Conservation (phyloP, 2,888 invertebrate genomes). For the Drosophila neotestacea region DNA sequence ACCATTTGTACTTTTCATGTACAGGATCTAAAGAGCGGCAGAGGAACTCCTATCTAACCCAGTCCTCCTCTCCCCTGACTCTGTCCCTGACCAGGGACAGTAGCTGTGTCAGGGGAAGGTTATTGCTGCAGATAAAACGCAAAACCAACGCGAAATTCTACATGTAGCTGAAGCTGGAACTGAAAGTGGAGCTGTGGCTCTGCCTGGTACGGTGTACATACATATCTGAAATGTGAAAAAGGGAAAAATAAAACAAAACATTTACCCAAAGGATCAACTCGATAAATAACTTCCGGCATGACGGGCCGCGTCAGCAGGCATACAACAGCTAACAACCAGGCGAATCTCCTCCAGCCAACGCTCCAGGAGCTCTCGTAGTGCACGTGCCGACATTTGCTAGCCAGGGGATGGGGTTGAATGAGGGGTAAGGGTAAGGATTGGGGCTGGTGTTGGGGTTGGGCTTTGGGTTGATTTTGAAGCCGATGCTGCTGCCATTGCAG, state of each 20-base stretch:
- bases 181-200: conserved; percentile 11
- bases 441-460: conserved; percentile 21
- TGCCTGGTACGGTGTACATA: neutral
- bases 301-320: conserved; percentile 81
- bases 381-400: conserved; percentile 70
- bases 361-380: conserved; percentile 56
- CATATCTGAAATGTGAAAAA: conserved; percentile 12
- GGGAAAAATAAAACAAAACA: conserved; percentile 64
- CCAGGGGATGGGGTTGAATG: conserved; percentile 8
- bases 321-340: conserved; percentile 78
- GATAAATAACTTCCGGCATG: conserved; percentile 84
- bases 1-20: too few species aligned
- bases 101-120: conserved; percentile 34
- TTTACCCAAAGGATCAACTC: conserved; percentile 85
- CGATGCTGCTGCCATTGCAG: conserved; percentile 52
- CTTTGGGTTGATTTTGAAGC: conserved; percentile 40
- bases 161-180: conserved; percentile 44
- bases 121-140: conserved; percentile 60
- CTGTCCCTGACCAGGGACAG: conserved; percentile 15
- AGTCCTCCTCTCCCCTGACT: neutral
- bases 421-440: conserved; percentile 3
- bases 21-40: conserved; percentile 38
- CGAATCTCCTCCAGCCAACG: conserved; percentile 61
- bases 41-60: conserved; percentile 7
- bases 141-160: conserved; percentile 56